These are phyloP conservation scores for Hipposideros armiger DNA, from an alignment of 2,113 vertebrate species.

Conservation along the genomic window DNA sequence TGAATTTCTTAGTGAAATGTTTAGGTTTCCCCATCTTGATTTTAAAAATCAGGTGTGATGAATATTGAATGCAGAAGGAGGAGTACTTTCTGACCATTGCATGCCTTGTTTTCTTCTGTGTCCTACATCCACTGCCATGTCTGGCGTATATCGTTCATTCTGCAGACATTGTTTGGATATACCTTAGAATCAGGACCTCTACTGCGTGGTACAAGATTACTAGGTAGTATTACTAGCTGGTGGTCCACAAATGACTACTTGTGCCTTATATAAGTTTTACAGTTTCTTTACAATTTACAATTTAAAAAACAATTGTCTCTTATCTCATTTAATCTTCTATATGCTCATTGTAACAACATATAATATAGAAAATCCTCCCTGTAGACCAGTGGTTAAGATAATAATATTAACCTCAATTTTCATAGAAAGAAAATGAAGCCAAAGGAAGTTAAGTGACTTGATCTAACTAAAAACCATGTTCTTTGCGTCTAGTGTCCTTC, in stretches of 20 bases:
- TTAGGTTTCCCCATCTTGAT: slow-evolving; percentile 38
- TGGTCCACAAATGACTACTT: neutral
- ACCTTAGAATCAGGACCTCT: neutral
- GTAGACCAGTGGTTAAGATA: neutral
- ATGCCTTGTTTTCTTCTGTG: neutral
- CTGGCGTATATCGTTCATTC: neutral
- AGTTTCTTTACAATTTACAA: slow-evolving; percentile 8
- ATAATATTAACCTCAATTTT: slow-evolving; percentile 16
- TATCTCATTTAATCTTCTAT: neutral
- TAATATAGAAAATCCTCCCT: neutral
- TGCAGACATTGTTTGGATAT: neutral
- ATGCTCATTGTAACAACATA: neutral
- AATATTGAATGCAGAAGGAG: neutral
- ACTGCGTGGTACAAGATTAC: neutral
- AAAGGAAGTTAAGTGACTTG: neutral
- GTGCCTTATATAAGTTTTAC: neutral
- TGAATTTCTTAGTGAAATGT: slow-evolving; percentile 24
- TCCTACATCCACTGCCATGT: neutral
- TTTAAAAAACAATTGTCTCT: slow-evolving; percentile 10
- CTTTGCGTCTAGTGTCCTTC: neutral
- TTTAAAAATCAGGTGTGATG: neutral
- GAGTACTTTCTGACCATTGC: neutral
- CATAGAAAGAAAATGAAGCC: neutral
- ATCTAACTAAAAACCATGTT: neutral
- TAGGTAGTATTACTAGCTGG: neutral